Conservation (phyloP, 2,113 vertebrate genomes). For the Aegotheles bennettii region DNA sequence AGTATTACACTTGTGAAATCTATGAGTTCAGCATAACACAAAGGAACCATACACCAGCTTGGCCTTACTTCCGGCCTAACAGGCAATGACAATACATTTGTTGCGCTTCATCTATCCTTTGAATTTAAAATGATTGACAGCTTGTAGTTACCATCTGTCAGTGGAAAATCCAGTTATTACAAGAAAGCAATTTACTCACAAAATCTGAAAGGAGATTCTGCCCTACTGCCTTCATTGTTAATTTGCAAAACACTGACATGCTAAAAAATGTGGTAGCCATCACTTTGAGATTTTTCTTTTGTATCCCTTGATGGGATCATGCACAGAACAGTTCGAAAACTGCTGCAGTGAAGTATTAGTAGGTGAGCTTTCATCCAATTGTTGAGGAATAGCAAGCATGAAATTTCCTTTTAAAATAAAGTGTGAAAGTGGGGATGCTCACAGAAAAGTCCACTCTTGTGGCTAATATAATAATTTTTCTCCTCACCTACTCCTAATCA, state of each 20-base stretch:
- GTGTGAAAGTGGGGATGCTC: not conserved
- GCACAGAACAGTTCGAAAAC: not conserved
- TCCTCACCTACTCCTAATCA: not conserved
- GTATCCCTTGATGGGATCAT: not conserved
- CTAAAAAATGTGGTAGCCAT: not conserved
- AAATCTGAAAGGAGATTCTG: not conserved
- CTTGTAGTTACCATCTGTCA: conserved; percentile 51
- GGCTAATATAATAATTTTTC: not conserved
- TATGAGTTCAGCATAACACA: not conserved
- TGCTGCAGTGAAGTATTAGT: not conserved
- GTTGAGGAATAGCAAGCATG: not conserved
- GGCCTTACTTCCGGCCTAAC: not conserved
- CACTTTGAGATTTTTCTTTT: not conserved
- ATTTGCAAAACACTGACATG: not conserved
- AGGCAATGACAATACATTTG: conserved; percentile 33
- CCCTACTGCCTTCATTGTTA: not conserved
- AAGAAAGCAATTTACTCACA: conserved; percentile 40
- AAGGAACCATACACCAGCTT: not conserved
- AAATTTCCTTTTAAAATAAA: not conserved
- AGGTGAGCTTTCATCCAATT: not conserved
- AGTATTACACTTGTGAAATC: not conserved
- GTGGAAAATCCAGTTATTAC: conserved; percentile 28
- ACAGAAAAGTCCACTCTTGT: not conserved
- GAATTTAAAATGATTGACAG: conserved; percentile 49
- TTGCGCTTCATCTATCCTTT: not conserved